A percentile compares a stretch with the other conserved stretches of the same genome.
These are phyloP conservation scores for Spisula solida DNA, from an alignment of 2,888 invertebrate species.

Conservation along the genomic window DNA sequence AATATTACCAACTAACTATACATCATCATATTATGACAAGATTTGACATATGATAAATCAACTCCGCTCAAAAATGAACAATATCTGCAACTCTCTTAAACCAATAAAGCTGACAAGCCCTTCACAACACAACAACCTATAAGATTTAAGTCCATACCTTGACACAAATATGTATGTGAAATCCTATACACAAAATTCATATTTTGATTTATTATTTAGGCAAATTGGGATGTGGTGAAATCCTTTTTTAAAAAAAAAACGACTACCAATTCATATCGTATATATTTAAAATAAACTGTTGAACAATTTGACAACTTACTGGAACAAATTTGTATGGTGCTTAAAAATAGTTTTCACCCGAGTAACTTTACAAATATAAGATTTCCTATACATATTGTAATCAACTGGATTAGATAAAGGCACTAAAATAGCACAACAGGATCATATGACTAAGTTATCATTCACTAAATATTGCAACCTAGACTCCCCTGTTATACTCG, in stretches of 20 bases:
- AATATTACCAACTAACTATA: conserved; percentile 42
- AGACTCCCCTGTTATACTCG: conserved; percentile 44
- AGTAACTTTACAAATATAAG: neutral
- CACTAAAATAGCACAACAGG: conserved; percentile 43
- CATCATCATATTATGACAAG: conserved; percentile 56
- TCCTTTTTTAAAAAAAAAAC: too few species aligned
- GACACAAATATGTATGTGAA: neutral
- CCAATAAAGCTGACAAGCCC: neutral
- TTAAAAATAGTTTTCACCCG: neutral
- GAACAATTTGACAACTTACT: too few species aligned
- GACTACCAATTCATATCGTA: too few species aligned
- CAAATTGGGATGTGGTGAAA: neutral
- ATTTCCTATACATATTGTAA: neutral
- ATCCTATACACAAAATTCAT: neutral
- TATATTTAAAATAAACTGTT: too few species aligned
- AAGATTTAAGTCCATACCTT: neutral
- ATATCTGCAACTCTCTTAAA: conserved; percentile 34
- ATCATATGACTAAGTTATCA: conserved; percentile 48
- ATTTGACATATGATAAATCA: conserved; percentile 47
- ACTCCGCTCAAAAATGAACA: conserved; percentile 53
- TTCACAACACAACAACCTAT: conserved; percentile 5
- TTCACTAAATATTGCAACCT: neutral
- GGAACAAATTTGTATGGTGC: too few species aligned
- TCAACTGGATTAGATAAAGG: conserved; percentile 31
- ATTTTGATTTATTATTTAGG: neutral